These are phyloP conservation scores for Stylophora pistillata DNA, from an alignment of 64 coral and sea anemone genomes.

Conservation along the genomic window DNA sequence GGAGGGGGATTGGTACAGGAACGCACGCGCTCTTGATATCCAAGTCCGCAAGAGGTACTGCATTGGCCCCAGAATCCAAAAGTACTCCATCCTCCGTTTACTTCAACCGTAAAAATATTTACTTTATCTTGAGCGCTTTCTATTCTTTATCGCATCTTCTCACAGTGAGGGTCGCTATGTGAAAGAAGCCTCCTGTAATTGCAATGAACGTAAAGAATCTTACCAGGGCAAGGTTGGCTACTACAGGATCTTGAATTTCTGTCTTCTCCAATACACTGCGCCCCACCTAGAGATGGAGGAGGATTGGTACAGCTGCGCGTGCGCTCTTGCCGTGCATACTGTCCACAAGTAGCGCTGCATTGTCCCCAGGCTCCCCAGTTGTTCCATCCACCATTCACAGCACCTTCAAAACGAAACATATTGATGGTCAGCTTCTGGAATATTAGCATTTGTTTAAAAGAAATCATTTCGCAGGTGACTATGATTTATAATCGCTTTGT, in stretches of 20 bases:
- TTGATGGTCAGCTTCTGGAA: too few species aligned
- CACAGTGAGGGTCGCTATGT: too few species aligned
- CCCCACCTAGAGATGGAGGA: background rate
- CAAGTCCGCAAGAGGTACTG: constrained; percentile 13
- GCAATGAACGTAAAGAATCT: background rate
- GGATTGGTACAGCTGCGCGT: constrained; percentile 39
- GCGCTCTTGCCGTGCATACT: background rate
- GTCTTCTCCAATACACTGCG: constrained; percentile 13
- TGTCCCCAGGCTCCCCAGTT: constrained; percentile 11
- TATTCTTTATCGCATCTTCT: too few species aligned
- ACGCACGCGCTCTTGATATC: constrained; percentile 18
- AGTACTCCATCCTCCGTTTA: constrained; percentile 36
- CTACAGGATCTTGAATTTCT: background rate
- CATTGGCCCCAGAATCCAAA: constrained; percentile 36
- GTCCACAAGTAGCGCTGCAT: constrained; percentile 27
- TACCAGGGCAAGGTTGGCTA: constrained; percentile 8
- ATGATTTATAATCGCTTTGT: too few species aligned
- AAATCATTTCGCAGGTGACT: too few species aligned
- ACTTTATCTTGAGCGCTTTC: too few species aligned
- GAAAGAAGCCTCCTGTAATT: too few species aligned
- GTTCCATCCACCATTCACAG: constrained; percentile 42
- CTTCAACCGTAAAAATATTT: background rate
- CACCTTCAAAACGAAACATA: background rate
- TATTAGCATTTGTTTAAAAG: too few species aligned
- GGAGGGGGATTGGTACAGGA: constrained; percentile 41